These are phyloP conservation scores for Brassicogethes aeneus DNA, from an alignment of 2,888 invertebrate species.

Conservation along the genomic window DNA sequence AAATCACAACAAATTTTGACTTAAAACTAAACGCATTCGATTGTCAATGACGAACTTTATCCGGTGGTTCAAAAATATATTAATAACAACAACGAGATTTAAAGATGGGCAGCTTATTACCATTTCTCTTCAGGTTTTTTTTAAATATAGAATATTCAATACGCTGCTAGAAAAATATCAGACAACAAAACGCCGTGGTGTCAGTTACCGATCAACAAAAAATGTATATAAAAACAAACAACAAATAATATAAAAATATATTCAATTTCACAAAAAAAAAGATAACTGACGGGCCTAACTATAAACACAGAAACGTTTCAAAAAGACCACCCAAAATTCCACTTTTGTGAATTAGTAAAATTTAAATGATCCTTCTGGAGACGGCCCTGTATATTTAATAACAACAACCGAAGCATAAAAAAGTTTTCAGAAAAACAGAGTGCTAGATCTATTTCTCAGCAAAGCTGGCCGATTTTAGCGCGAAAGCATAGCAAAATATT, in stretches of 20 bases:
- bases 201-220: constrained; percentile 29
- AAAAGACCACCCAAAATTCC: no score
- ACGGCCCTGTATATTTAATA: no score
- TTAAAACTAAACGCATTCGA: background rate
- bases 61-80: constrained; percentile 39
- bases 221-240: constrained; percentile 28
- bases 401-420: background rate
- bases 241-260: constrained; percentile 36
- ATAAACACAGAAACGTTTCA: no score
- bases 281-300: constrained; percentile 30
- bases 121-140: constrained; percentile 10
- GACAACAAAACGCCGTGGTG: constrained; percentile 24
- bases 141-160: constrained; percentile 12
- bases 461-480: constrained; percentile 32
- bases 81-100: constrained; percentile 42
- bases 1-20: background rate
- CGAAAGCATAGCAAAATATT: constrained; percentile 27
- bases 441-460: constrained; percentile 34
- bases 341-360: no score
- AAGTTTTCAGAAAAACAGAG: constrained; percentile 20
- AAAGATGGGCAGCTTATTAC: constrained; percentile 29
- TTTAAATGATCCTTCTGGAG: no score
- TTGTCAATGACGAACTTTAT: constrained; percentile 12
- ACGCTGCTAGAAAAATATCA: constrained; percentile 31
- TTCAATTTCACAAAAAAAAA: constrained; percentile 25